Base-by-base conservation (phyloP, 2,113 vertebrate species). In the Lophura nycthemera region DNA sequence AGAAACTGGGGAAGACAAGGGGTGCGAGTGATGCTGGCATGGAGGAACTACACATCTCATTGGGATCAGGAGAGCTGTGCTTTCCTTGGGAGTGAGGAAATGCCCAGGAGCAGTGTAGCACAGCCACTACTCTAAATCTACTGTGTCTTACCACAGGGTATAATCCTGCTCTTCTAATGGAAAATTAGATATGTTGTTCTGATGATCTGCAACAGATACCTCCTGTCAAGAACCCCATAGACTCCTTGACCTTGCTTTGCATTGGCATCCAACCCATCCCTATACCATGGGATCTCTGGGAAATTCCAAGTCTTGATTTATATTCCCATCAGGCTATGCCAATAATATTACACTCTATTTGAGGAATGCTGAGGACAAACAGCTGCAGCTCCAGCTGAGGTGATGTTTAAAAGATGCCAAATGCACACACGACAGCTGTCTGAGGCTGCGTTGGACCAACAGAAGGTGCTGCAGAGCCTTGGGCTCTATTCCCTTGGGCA, bases 291-390 rank as follows among this genome's bases (percentile, higher is more conserved):
- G 47, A 38, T 8, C 57, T 52, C 19, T 29, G 32, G 90, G 70
- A 86, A 90, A 20, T 32, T 67, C 36, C 36, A 12, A 19, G 40
- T n/a, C 29, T 17, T 36, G 40, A 17, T 30, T 54, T 54, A 13
- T 6, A 18, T 8, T 38, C n/a, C 34, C 40, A 43, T 15, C 6
- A 54, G 20, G 15, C 20, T 27, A 11, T 0, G 0, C 18, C 36
- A 64, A 7, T 36, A 56, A 29, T 6, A 5, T 16, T 63, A 4
- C 9, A 38, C 9, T 7, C 0, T 0, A 0, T 0, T 1, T 29
- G 34, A 74, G 32, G 47, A 67, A 81, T 64, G 18, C 1, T 25
- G 29, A 81, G 21, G 38, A 50, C 45, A 81, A 77, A 38, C 5
- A 84, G 21, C 16, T 13, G 34, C 24, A 79, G 21, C 19, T 42